These are phyloP conservation scores for Sandelia bainsii DNA, from an alignment of 2,797 vertebrate species.

Conservation along the genomic window DNA sequence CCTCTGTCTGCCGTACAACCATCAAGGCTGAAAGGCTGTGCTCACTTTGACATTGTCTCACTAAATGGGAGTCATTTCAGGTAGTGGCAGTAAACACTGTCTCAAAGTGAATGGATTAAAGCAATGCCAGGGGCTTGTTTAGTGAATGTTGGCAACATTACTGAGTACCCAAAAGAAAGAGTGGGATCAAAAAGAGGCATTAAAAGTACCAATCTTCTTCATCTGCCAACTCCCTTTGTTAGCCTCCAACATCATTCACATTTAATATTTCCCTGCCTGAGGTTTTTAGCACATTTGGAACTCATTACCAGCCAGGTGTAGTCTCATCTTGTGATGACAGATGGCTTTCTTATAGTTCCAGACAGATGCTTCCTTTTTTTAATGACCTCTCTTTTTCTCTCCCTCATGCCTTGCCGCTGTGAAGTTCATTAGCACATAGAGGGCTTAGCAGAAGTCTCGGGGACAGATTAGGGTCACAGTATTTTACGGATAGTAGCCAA, in stretches of 20 bases:
- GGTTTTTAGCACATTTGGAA: slow-evolving; percentile 43
- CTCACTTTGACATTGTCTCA: slow-evolving; percentile 34
- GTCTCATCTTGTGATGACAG: slow-evolving; percentile 59
- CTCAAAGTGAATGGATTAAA: slow-evolving; percentile 24
- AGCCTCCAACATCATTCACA: slow-evolving; percentile 25
- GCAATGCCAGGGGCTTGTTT: slow-evolving; percentile 30
- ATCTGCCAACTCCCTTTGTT: slow-evolving; percentile 35
- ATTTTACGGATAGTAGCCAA: slow-evolving; percentile 38
- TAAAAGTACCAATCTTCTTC: slow-evolving; percentile 35
- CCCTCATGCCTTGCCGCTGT: slow-evolving; percentile 21
- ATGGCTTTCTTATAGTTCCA: slow-evolving; percentile 66
- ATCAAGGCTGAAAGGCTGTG: slow-evolving; percentile 21
- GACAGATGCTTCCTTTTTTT: slow-evolving; percentile 62
- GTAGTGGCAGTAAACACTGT: slow-evolving; percentile 12
- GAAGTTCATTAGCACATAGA: slow-evolving; percentile 61
- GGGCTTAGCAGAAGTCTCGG: slow-evolving; percentile 46
- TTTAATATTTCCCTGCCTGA: slow-evolving; percentile 45
- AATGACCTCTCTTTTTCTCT: slow-evolving; percentile 19
- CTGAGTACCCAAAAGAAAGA: neutral
- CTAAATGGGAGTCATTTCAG: slow-evolving; percentile 38
- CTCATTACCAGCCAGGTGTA: slow-evolving; percentile 59
- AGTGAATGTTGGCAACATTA: neutral
- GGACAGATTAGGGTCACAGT: slow-evolving; percentile 59
- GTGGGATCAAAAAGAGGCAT: neutral
- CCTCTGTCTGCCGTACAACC: slow-evolving; percentile 3